phyloP scores from a whole-genome alignment of 2,113 vertebrate species.

The Fulmarus glacialis region DNA sequence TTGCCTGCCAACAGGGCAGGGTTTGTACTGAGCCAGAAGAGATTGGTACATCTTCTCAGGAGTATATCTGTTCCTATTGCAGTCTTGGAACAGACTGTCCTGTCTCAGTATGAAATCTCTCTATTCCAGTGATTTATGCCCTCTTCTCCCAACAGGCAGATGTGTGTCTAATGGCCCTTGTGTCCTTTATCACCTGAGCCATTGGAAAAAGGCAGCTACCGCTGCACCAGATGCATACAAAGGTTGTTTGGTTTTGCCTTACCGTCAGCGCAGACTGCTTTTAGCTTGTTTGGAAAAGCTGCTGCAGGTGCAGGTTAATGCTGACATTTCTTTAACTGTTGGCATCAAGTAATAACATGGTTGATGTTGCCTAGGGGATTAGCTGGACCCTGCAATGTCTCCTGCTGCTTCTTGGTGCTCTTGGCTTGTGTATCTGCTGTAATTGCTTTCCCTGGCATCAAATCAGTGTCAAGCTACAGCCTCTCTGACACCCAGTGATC shows the following conservation, averaged over 20 bases:
- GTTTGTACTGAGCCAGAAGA: not conserved
- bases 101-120: not conserved
- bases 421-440: slow-evolving; percentile 4
- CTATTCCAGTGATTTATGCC: not conserved
- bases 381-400: not conserved
- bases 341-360: not conserved
- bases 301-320: not conserved
- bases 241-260: not conserved
- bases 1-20: not conserved
- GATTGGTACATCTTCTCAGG: not conserved
- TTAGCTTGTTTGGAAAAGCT: not conserved
- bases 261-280: not conserved
- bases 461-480: not conserved
- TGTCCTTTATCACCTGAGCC: not conserved
- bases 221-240: not conserved
- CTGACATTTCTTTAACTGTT: slow-evolving; percentile 5
- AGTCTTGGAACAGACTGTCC: not conserved
- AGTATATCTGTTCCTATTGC: not conserved
- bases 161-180: not conserved
- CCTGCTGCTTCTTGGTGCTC: slow-evolving; percentile 6
- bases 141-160: not conserved
- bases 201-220: not conserved
- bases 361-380: slow-evolving; percentile 32
- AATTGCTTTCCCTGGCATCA: slow-evolving; percentile 44
- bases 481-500: not conserved